Base-by-base conservation (phyloP, 2,797 vertebrate genomes). In the Arnoldichthys spilopterus region DNA sequence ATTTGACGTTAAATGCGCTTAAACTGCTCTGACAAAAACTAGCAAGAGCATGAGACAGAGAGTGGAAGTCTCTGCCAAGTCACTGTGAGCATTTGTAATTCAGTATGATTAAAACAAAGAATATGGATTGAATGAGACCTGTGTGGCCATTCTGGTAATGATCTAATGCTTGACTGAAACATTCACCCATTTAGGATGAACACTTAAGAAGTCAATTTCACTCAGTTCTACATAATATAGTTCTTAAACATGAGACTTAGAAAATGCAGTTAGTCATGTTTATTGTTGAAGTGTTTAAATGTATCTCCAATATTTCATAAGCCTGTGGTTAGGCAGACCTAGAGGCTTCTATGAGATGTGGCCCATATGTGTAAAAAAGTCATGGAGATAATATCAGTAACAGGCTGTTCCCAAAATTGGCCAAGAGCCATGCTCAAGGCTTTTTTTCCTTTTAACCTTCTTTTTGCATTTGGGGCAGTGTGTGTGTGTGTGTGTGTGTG, bases 281-380 rank as follows among this genome's bases (percentile, higher is more conserved):
- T 70, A 22, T 61, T 69, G 20, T 18, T 49, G 15, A 20, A 69
- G n/a, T 5, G 28, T 43, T 61, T 54, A 71, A 54, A 53, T 54
- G n/a, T 15, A 26, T 32, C 18, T 22, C 47, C 13, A 3, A 43
- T 66, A 53, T n/a, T 45, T 2, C 2, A 22, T 32, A 16, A 53
- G 6, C 16, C 54, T 26, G 26, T 59, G 69, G 22, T 34, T 24
- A 40, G 28, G 40, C 45, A n/a, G 56, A 20, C 11, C 20, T 20
- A 34, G 20, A 11, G 51, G 32, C 15, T 24, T 18, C 12, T 64
- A n/a, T 53, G 72, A 75, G 18, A 68, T 74, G 64, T 78, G 15
- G 76, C 63, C 37, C 63, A 43, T 43, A 62, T 77, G 70, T 53
- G 66, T 77, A 71, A 49, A 18, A 83, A 82, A 84, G 72, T 80